A percentile compares a stretch with the other conserved stretches of the same genome.
These are phyloP conservation scores for Hydriomena furcata DNA, from an alignment of 2,888 invertebrate genomes.

Conservation along the genomic window DNA sequence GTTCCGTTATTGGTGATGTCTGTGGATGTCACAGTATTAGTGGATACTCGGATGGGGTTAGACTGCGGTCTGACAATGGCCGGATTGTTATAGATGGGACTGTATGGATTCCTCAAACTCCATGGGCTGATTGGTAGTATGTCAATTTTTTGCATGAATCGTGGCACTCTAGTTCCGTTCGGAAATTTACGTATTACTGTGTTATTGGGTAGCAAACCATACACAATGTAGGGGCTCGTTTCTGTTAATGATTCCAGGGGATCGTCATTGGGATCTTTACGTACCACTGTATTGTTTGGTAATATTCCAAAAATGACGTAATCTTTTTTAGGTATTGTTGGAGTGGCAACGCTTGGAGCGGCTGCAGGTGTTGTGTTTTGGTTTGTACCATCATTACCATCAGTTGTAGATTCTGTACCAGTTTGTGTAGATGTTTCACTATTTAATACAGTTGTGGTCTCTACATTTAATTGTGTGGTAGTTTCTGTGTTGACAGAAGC, in stretches of 20 bases:
- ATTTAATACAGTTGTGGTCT: slow-evolving; percentile 43
- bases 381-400: slow-evolving; percentile 42
- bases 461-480: slow-evolving; percentile 41
- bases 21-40: slow-evolving; percentile 85
- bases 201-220: slow-evolving; percentile 90
- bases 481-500: slow-evolving; percentile 30
- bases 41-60: slow-evolving; percentile 85
- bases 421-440: slow-evolving; percentile 50
- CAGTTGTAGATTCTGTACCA: slow-evolving; percentile 44
- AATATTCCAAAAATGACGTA: slow-evolving; percentile 90
- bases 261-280: slow-evolving; percentile 88
- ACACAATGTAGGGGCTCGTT: slow-evolving; percentile 88
- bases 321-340: slow-evolving; percentile 84
- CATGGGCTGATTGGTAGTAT: slow-evolving; percentile 84
- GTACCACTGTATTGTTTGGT: slow-evolving; percentile 90
- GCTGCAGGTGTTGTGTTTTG: slow-evolving; percentile 51
- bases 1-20: slow-evolving; percentile 84
- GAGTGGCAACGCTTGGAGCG: slow-evolving; percentile 48
- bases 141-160: slow-evolving; percentile 83
- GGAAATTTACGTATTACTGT: slow-evolving; percentile 91
- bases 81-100: slow-evolving; percentile 84
- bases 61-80: slow-evolving; percentile 82
- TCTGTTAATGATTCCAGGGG: slow-evolving; percentile 86
- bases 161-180: slow-evolving; percentile 90
- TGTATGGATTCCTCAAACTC: slow-evolving; percentile 84